Evolutionary conservation across 92 coral and sea anemone species (phyloP).

Genomic region (Galaxea fascicularis): DNA sequence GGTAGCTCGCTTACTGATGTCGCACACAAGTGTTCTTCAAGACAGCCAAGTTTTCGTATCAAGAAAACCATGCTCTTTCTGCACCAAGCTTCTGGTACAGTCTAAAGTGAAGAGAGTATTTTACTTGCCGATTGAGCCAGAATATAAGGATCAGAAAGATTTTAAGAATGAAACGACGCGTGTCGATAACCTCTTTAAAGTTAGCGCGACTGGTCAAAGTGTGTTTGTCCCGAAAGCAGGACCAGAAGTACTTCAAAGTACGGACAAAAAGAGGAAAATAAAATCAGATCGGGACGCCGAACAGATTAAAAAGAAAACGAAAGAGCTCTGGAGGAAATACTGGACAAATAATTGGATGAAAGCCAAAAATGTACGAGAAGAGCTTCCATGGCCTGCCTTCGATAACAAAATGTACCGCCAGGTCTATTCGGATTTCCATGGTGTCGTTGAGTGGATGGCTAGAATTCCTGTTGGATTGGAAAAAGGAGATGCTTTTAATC

Average conservation of each 20-base stretch:
- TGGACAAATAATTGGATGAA: constrained; percentile 47
- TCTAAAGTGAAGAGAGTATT: constrained; percentile 62
- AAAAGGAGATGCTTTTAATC: background rate
- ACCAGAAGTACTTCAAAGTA: background rate
- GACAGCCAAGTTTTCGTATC: constrained; percentile 67
- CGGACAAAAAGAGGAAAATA: background rate
- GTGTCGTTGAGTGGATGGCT: constrained; percentile 77
- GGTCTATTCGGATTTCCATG: constrained; percentile 56
- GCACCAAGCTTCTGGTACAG: constrained; percentile 73
- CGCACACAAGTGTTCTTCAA: constrained; percentile 41
- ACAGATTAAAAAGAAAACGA: background rate
- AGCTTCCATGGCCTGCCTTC: constrained; percentile 75
- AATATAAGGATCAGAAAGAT: constrained; percentile 32
- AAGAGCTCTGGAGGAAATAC: constrained; percentile 3
- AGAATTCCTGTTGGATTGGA: background rate
- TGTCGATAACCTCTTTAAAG: constrained; percentile 65
- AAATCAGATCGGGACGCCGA: background rate
- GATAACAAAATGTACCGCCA: constrained; percentile 29
- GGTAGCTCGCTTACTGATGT: constrained; percentile 50
- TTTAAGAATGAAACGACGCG: background rate
- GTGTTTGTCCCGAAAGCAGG: constrained; percentile 21
- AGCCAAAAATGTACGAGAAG: constrained; percentile 8
- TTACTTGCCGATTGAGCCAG: constrained; percentile 74
- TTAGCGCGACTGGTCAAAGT: constrained; percentile 2
- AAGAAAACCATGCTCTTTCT: constrained; percentile 69